Base-by-base conservation (phyloP, 2,888 invertebrate species). In the Phortica okadai region DNA sequence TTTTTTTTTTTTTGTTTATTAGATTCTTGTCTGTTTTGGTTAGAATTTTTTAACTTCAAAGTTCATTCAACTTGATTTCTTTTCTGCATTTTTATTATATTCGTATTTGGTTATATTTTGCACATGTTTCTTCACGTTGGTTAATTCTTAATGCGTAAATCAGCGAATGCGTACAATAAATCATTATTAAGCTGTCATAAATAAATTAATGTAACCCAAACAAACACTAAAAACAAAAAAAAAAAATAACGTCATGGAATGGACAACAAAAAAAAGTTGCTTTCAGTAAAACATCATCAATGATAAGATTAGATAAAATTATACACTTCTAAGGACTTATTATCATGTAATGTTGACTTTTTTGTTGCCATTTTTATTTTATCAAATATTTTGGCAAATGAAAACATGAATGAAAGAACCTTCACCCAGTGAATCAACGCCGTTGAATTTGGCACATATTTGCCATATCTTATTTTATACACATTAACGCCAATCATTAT, bases 401-500 rank as follows among this genome's bases (percentile, higher is more conserved):
- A 33, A 72, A 78, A 74, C 33, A 76, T 77, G 79, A 21, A 58
- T 79, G 58, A 77, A 82, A 82, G 79, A 84, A 69, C 85, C 86
- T 85, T 85, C 85, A 85, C 86, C 85, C 80, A 85, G 76, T 85
- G 78, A 78, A 33, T 33, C 4, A 41, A 0, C 16, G 25, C 21
- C 50, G 50, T 59, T 59, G 2, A 41, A 66, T 78, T 84, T 85
- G 82, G 79, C 84, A 84, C 82, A 82, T 25, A 4, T 62, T 25
- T 25, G 4, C 11, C 56, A 16, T n/a, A 16, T 56, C 16, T 33
- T 33, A 4, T 33, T 2, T 5, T 33, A 33, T 33, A 33, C 33
- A 5, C 33, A 33, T 33, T 2, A 33, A 33, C 33, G 33, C 3
- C 33, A 33, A 33, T 33, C 33, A 33, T 33, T 33, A 33, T 33